Evolutionary conservation across 2,113 vertebrate genomes (phyloP).

Genomic region (Athene cunicularia): DNA sequence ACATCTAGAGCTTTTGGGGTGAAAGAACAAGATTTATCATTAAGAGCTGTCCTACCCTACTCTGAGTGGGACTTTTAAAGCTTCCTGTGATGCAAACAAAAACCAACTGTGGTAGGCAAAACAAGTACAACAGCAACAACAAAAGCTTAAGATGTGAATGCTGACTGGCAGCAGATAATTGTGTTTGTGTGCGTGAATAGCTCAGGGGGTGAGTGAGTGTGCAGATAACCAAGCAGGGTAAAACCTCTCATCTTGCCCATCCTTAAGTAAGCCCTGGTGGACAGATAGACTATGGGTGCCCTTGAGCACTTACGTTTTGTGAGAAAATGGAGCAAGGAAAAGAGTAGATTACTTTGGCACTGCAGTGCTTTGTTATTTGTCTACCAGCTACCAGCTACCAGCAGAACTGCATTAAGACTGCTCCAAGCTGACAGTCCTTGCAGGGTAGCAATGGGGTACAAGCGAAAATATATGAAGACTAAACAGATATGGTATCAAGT

Average conservation of each 20-base stretch:
- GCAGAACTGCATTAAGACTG: not conserved
- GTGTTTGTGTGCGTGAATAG: not conserved
- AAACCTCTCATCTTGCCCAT: not conserved
- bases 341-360: not conserved
- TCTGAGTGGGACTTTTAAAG: not conserved
- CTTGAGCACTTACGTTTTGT: not conserved
- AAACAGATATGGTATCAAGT: not conserved
- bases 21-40: not conserved
- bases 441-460: not conserved
- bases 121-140: not conserved
- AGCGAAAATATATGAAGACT: not conserved
- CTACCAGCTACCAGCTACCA: not conserved
- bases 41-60: not conserved
- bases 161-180: not conserved
- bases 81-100: not conserved
- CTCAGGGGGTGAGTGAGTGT: not conserved
- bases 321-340: not conserved
- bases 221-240: not conserved
- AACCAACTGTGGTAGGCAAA: not conserved
- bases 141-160: not conserved
- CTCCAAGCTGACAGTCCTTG: not conserved
- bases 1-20: rapidly evolving
- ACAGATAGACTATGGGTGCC: not conserved
- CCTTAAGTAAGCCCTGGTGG: not conserved
- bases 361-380: not conserved